Percentiles rank a stretch among this genome's conserved stretches.
These are phyloP conservation scores for Syncerus caffer DNA, from an alignment of 2,797 vertebrate genomes.

Conservation along the genomic window DNA sequence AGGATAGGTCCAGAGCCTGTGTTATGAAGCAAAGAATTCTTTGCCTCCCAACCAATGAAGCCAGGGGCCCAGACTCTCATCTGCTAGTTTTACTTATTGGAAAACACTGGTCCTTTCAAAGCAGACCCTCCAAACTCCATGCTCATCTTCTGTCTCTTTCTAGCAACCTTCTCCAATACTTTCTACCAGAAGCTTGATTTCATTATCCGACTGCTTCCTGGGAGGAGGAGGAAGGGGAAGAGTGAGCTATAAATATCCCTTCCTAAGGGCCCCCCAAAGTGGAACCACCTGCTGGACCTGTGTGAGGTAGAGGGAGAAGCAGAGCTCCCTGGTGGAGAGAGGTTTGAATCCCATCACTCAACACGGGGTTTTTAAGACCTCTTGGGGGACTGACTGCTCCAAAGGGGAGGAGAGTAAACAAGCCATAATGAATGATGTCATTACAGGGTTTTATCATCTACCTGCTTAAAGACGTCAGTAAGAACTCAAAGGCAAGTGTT, in stretches of 20 bases:
- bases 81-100: not conserved
- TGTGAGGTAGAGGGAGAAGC: not conserved
- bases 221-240: slow-evolving; percentile 23
- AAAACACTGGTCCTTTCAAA: not conserved
- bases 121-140: slow-evolving; percentile 6
- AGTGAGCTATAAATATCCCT: slow-evolving; percentile 43
- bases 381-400: not conserved
- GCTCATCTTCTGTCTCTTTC: not conserved
- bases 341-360: slow-evolving; percentile 27
- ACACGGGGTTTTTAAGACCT: not conserved
- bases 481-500: not conserved
- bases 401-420: not conserved
- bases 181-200: slow-evolving; percentile 54
- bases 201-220: slow-evolving; percentile 47
- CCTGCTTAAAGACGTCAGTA: not conserved
- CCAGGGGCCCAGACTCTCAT: not conserved
- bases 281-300: slow-evolving; percentile 1
- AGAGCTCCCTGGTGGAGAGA: not conserved
- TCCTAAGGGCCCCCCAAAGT: slow-evolving; percentile 55
- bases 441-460: not conserved
- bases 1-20: not conserved
- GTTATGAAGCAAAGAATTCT: not conserved
- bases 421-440: not conserved
- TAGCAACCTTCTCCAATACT: not conserved
- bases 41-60: not conserved